Percentiles rank a stretch among this genome's conserved stretches.
These are phyloP conservation scores for Sylvilagus bachmani DNA, from an alignment of 2,113 vertebrate genomes.

Conservation along the genomic window DNA sequence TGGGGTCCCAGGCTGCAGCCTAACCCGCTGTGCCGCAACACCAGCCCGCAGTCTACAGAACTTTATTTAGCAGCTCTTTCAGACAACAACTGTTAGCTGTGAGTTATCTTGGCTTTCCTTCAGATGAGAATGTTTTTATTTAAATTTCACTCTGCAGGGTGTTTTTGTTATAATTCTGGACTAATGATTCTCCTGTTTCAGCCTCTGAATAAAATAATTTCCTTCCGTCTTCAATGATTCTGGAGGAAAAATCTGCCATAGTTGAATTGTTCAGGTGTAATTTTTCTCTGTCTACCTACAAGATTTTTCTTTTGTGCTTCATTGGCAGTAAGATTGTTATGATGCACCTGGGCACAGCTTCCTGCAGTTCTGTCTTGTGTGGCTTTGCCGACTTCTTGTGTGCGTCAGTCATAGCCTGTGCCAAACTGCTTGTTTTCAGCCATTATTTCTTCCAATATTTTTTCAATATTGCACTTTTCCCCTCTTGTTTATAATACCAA, in stretches of 20 bases:
- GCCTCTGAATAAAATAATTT: background rate
- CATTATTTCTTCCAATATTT: background rate
- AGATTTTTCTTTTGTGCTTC: too few relatives aligned
- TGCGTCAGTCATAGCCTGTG: too few relatives aligned
- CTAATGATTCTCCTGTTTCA: background rate
- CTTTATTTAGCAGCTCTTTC: background rate
- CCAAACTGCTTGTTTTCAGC: too few relatives aligned
- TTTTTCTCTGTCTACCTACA: background rate
- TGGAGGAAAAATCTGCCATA: background rate
- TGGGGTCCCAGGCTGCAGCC: too few relatives aligned
- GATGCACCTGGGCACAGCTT: too few relatives aligned
- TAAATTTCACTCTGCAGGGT: background rate
- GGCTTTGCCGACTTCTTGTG: too few relatives aligned
- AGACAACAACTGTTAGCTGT: background rate
- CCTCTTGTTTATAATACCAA: background rate
- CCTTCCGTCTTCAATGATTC: background rate
- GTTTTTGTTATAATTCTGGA: background rate
- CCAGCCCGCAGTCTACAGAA: too few relatives aligned
- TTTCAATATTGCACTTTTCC: background rate
- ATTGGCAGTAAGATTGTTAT: too few relatives aligned
- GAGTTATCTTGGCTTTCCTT: background rate
- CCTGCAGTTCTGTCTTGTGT: too few relatives aligned
- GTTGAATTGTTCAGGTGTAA: background rate
- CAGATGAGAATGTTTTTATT: background rate
- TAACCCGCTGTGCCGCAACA: too few relatives aligned